These are phyloP conservation scores for Zosterops hypoxanthus DNA, from an alignment of 2,113 vertebrate species.

Conservation along the genomic window DNA sequence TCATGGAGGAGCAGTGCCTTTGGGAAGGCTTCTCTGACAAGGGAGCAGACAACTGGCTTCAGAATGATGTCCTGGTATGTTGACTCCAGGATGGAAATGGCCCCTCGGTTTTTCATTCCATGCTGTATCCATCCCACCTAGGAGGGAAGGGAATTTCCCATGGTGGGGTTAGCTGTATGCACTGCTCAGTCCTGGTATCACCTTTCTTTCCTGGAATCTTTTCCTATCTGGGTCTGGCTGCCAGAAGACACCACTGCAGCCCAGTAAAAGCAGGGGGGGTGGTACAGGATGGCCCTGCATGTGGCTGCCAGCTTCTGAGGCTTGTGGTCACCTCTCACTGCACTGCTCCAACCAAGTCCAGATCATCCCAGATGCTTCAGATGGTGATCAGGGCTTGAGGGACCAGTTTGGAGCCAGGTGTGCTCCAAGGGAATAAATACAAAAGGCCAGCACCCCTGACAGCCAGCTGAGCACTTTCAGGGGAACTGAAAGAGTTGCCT, in stretches of 20 bases:
- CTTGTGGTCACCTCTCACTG: not conserved
- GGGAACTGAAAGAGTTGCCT: not conserved
- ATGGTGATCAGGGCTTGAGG: not conserved
- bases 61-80: not conserved
- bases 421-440: not conserved
- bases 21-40: not conserved
- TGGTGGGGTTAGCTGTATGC: fast-evolving
- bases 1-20: not conserved
- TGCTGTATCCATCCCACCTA: not conserved
- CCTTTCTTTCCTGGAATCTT: not conserved
- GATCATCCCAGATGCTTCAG: not conserved
- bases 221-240: not conserved
- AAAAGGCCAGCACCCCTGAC: not conserved
- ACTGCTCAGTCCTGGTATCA: fast-evolving
- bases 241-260: not conserved
- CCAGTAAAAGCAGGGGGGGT: not conserved
- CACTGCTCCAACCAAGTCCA: not conserved
- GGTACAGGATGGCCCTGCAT: not conserved
- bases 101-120: not conserved
- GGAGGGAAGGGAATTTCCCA: fast-evolving
- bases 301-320: not conserved
- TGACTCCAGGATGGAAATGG: not conserved
- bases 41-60: not conserved
- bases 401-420: not conserved
- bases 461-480: not conserved